Conservation (phyloP, 2,113 vertebrate species). For the Phylloscopus trochiloides region DNA sequence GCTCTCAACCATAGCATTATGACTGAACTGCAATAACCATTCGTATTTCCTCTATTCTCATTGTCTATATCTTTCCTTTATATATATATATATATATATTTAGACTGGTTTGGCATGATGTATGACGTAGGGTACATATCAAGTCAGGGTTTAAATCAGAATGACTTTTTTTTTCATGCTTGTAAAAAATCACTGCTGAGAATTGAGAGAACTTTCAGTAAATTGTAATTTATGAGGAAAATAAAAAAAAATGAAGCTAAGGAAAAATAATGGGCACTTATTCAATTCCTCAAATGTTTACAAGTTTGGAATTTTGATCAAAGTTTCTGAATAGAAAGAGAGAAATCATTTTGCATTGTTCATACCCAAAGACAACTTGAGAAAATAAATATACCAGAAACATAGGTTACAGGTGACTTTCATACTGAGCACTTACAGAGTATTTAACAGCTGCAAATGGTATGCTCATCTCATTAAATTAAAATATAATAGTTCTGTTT, state of each 20-base stretch:
- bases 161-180: not conserved
- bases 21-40: not conserved
- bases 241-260: not conserved
- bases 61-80: not conserved
- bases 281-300: not conserved
- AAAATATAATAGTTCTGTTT: not conserved
- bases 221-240: not conserved
- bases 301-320: not conserved
- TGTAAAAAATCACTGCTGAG: not conserved
- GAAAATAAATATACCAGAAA: not conserved
- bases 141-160: not conserved
- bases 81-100: not conserved
- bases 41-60: not conserved
- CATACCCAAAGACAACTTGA: not conserved
- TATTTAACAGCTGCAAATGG: not conserved
- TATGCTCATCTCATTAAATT: not conserved
- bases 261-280: not conserved
- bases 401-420: not conserved
- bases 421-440: not conserved
- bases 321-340: not conserved
- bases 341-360: not conserved
- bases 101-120: not conserved
- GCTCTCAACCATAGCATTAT: not conserved
- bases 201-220: not conserved
- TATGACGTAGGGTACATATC: not conserved